A percentile compares a stretch with the other conserved stretches of the same genome.
Conservation (phyloP, 2,797 vertebrate species). For the Sebastes diploproa region DNA sequence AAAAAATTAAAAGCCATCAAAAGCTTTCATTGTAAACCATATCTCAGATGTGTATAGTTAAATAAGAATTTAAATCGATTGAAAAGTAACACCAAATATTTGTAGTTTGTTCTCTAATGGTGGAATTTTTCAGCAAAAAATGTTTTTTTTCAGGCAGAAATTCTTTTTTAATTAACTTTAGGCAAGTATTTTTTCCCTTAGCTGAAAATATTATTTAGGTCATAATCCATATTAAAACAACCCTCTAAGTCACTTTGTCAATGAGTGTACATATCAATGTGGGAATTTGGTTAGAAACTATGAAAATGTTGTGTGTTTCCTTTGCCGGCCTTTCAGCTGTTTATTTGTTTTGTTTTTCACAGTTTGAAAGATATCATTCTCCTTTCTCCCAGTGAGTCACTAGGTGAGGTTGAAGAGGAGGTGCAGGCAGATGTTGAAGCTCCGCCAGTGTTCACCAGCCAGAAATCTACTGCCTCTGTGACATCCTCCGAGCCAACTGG, state of each 20-base stretch:
- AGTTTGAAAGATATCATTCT: not conserved
- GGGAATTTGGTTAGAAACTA: not conserved
- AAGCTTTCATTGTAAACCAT: not conserved
- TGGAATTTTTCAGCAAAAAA: not conserved
- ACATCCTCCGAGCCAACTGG: slow-evolving; percentile 74
- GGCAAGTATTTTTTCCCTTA: not conserved
- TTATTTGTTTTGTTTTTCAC: not conserved
- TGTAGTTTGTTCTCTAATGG: not conserved
- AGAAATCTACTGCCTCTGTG: slow-evolving; percentile 70
- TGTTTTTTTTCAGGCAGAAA: not conserved
- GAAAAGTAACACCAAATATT: not conserved
- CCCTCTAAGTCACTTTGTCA: not conserved
- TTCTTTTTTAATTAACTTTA: not conserved
- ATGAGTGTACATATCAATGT: not conserved
- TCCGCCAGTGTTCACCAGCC: slow-evolving; percentile 42
- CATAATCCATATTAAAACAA: not conserved
- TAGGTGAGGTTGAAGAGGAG: slow-evolving; percentile 51
- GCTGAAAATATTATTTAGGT: not conserved
- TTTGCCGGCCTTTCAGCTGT: not conserved
- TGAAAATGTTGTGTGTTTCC: not conserved
- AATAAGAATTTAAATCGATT: not conserved
- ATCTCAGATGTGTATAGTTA: not conserved
- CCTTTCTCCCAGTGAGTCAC: slow-evolving; percentile 63
- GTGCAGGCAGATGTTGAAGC: slow-evolving; percentile 23
- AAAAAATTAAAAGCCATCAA: not conserved